A percentile compares a stretch with the other conserved stretches of the same genome.
phyloP scores from a whole-genome alignment of 2,888 invertebrate genomes.

The Habrosyne pyritoides region DNA sequence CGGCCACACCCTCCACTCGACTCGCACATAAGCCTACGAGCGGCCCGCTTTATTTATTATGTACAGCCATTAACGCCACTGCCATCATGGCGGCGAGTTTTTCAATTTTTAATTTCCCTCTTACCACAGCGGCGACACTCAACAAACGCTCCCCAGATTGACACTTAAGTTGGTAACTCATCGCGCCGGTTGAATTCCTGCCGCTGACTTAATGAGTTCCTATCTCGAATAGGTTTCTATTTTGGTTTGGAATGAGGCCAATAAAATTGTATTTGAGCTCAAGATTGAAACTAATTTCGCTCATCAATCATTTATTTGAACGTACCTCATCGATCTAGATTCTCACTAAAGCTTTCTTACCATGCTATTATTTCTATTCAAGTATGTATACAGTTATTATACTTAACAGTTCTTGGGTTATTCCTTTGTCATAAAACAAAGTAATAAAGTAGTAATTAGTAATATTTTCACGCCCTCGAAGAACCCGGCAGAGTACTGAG shows the following conservation, averaged over 20 bases:
- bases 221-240: conserved; percentile 41
- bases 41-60: conserved; percentile 82
- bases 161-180: conserved; percentile 71
- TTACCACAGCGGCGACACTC: conserved; percentile 65
- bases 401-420: no score
- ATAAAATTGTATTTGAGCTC: conserved; percentile 18
- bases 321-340: background rate
- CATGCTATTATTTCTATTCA: conserved; percentile 9
- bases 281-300: conserved; percentile 3
- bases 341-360: background rate
- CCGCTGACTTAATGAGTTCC: conserved; percentile 50
- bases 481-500: no score
- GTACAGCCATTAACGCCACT: conserved; percentile 81
- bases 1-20: conserved; percentile 82
- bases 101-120: conserved; percentile 82
- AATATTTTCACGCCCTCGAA: conserved; percentile 15
- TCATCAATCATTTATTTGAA: background rate
- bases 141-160: conserved; percentile 66
- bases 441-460: no score
- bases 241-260: conserved; percentile 24
- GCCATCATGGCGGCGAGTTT: conserved; percentile 81
- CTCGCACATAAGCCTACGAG: conserved; percentile 79
- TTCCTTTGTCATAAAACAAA: no score
- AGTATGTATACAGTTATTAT: no score
- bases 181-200: conserved; percentile 37